These are phyloP conservation scores for Bolinopsis microptera DNA, from an alignment of 37 sponge, comb jelly and placozoan species.

Conservation along the genomic window DNA sequence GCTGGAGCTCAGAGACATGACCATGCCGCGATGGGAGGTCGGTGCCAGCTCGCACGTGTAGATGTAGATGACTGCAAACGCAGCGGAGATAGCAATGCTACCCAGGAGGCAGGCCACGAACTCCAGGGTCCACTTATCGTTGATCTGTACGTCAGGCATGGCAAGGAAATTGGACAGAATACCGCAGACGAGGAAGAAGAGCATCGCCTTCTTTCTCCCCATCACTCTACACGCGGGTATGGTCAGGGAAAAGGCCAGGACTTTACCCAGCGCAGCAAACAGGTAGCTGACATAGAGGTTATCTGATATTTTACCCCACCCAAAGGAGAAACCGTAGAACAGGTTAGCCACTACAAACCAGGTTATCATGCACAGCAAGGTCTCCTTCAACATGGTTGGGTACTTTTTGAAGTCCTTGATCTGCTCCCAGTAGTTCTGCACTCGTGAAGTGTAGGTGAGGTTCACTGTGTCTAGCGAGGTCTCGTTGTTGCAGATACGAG, in stretches of 20 bases:
- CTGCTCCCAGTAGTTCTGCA: background rate
- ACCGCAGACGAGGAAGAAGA: background rate
- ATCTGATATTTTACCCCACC: background rate
- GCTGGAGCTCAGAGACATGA: slow-evolving; percentile 59
- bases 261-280: background rate
- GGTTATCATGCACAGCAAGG: background rate
- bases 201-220: background rate
- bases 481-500: background rate
- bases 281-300: slow-evolving; percentile 26
- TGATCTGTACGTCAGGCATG: slow-evolving; percentile 36
- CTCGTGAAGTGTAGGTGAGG: background rate
- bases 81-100: slow-evolving; percentile 33
- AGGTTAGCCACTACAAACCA: slow-evolving; percentile 39
- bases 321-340: slow-evolving; percentile 58
- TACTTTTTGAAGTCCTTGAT: slow-evolving; percentile 29
- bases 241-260: background rate
- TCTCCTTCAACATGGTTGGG: slow-evolving; percentile 23
- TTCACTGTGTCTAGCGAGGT: background rate
- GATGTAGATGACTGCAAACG: slow-evolving; percentile 28
- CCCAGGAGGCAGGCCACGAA: slow-evolving; percentile 34
- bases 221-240: slow-evolving; percentile 13
- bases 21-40: slow-evolving; percentile 57
- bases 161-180: slow-evolving; percentile 19
- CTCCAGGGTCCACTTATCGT: slow-evolving; percentile 33
- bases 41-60: slow-evolving; percentile 50